A percentile compares a stretch with the other conserved stretches of the same genome.
phyloP scores from a whole-genome alignment of 2,888 invertebrate species.

The Caenorhabditis uteleia region DNA sequence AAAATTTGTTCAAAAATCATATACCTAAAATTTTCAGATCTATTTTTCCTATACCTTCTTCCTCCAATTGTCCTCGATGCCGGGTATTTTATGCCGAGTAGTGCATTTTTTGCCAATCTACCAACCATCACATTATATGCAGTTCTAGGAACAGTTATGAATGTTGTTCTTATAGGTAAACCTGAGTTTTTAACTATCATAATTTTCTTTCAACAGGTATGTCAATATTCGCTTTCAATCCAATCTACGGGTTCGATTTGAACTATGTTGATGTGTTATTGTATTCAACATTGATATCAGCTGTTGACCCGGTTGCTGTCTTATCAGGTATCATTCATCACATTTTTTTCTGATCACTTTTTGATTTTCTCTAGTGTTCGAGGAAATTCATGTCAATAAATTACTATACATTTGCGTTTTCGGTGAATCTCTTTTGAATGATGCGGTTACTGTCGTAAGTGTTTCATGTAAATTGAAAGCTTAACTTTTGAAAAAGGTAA shows the following conservation, averaged over 20 bases:
- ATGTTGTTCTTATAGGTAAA: slow-evolving; percentile 77
- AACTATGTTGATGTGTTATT: slow-evolving; percentile 56
- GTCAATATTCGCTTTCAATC: slow-evolving; percentile 45
- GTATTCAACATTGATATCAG: slow-evolving; percentile 61
- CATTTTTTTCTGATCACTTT: not conserved
- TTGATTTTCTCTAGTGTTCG: slow-evolving; percentile 51
- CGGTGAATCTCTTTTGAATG: slow-evolving; percentile 94
- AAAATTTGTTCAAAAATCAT: not conserved
- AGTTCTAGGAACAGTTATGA: slow-evolving; percentile 89
- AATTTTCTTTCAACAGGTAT: slow-evolving; percentile 43
- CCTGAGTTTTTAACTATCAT: not conserved
- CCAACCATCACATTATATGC: slow-evolving; percentile 94
- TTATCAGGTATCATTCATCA: slow-evolving; percentile 42
- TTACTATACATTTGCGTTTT: slow-evolving; percentile 86
- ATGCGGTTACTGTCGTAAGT: slow-evolving; percentile 88
- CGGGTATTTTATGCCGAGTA: slow-evolving; percentile 97
- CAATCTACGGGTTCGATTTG: slow-evolving; percentile 46
- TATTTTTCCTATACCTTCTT: slow-evolving; percentile 95
- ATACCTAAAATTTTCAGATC: slow-evolving; percentile 75
- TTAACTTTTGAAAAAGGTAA: slow-evolving; percentile 37
- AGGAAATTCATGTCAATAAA: slow-evolving; percentile 67
- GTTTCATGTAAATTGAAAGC: not conserved
- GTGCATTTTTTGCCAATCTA: slow-evolving; percentile 91
- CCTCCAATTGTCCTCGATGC: slow-evolving; percentile 98
- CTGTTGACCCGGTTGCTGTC: slow-evolving; percentile 68